Conservation (phyloP, 2,888 invertebrate genomes). For the Cerastis leucographa region DNA sequence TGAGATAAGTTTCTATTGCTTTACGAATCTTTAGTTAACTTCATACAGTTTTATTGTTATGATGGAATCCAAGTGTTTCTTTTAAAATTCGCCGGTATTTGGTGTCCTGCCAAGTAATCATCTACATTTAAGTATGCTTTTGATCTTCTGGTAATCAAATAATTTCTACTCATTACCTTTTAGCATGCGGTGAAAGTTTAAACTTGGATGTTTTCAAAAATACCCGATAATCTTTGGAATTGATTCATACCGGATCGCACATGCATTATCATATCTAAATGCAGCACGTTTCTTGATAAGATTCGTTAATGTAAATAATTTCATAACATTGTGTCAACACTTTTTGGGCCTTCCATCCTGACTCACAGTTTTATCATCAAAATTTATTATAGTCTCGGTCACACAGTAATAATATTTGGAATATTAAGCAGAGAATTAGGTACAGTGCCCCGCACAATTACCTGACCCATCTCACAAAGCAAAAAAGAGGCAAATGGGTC, state of each 20-base stretch:
- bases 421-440: no score
- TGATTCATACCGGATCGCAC: constrained; percentile 14
- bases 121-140: not conserved
- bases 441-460: no score
- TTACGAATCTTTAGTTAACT: not conserved
- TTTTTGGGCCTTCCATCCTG: not conserved
- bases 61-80: not conserved
- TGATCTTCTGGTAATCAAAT: not conserved
- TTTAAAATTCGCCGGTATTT: not conserved
- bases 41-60: constrained; percentile 1
- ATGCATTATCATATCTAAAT: constrained; percentile 25
- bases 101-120: not conserved
- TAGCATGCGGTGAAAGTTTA: not conserved
- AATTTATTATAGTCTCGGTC: no score
- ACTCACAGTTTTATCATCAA: not conserved
- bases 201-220: not conserved
- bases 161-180: not conserved
- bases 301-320: constrained; percentile 1
- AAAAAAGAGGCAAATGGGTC: no score
- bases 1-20: constrained; percentile 1
- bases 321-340: not conserved
- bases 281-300: constrained; percentile 18
- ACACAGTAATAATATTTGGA: no score
- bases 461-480: no score
- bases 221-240: not conserved